These are phyloP conservation scores for Marronus borbonicus DNA, from an alignment of 2,888 invertebrate species.

Conservation along the genomic window DNA sequence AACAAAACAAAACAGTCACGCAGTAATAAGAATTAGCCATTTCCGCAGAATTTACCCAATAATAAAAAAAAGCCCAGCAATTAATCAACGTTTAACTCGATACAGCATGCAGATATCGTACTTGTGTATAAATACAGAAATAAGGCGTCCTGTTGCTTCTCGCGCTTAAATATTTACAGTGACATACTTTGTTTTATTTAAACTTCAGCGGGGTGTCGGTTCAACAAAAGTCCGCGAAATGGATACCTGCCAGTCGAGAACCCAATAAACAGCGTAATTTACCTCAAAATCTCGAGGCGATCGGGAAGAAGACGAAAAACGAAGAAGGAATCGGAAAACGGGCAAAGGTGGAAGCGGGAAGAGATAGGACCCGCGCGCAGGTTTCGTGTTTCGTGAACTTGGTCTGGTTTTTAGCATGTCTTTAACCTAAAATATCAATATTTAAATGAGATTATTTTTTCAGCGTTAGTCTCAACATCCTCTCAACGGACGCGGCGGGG, in stretches of 20 bases:
- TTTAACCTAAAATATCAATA: slow-evolving; percentile 57
- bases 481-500: slow-evolving; percentile 55
- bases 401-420: slow-evolving; percentile 53
- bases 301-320: background rate
- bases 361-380: slow-evolving; percentile 15
- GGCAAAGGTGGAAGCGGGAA: background rate
- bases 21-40: background rate
- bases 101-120: slow-evolving; percentile 8
- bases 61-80: background rate
- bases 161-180: slow-evolving; percentile 28
- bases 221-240: slow-evolving; percentile 26
- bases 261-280: slow-evolving; percentile 21
- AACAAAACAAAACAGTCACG: too few relatives aligned
- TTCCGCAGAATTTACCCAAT: slow-evolving; percentile 5
- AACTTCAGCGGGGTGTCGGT: slow-evolving; percentile 1
- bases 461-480: slow-evolving; percentile 56
- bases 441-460: slow-evolving; percentile 58
- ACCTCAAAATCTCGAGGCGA: background rate
- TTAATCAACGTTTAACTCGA: slow-evolving; percentile 20
- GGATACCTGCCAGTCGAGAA: background rate
- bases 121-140: slow-evolving; percentile 26
- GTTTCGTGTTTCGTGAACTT: slow-evolving; percentile 46
- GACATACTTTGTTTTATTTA: slow-evolving; percentile 34
- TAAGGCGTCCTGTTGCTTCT: slow-evolving; percentile 13
- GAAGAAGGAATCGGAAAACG: too few relatives aligned